phyloP scores from a whole-genome alignment of 2,113 vertebrate species.

The Ictalurus punctatus region DNA sequence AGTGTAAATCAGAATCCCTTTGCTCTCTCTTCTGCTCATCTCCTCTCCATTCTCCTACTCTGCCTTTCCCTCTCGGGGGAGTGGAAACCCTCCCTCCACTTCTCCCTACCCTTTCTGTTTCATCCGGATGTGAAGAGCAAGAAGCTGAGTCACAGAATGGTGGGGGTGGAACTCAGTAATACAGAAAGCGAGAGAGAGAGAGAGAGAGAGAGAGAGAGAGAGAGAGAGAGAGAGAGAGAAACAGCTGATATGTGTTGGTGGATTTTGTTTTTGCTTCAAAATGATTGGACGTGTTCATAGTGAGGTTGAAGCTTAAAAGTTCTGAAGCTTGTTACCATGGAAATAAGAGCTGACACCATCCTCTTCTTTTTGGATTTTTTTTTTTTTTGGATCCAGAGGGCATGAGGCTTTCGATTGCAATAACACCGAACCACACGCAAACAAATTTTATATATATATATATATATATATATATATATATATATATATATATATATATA shows the following conservation, averaged over 20 bases:
- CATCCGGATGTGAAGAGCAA: constrained; percentile 39
- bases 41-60: constrained; percentile 3
- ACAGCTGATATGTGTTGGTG: constrained; percentile 28
- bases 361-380: constrained; percentile 49
- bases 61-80: constrained; percentile 23
- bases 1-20: constrained; percentile 20
- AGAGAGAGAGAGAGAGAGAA: neutral
- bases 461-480: neutral
- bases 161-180: constrained; percentile 23
- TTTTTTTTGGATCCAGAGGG: constrained; percentile 53
- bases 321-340: constrained; percentile 75
- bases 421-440: constrained; percentile 20
- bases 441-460: too few relatives aligned
- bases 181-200: neutral
- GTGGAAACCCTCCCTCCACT: neutral
- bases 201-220: constrained; percentile 4
- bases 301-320: constrained; percentile 65
- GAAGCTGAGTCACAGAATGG: constrained; percentile 46
- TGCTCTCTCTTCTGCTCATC: constrained; percentile 18
- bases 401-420: constrained; percentile 42
- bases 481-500: too few relatives aligned
- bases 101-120: constrained; percentile 29
- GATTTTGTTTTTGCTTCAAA: constrained; percentile 45
- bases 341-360: constrained; percentile 69
- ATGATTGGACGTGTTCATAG: constrained; percentile 67